Conservation (phyloP, 2,113 vertebrate genomes). For the Talpa occidentalis region DNA sequence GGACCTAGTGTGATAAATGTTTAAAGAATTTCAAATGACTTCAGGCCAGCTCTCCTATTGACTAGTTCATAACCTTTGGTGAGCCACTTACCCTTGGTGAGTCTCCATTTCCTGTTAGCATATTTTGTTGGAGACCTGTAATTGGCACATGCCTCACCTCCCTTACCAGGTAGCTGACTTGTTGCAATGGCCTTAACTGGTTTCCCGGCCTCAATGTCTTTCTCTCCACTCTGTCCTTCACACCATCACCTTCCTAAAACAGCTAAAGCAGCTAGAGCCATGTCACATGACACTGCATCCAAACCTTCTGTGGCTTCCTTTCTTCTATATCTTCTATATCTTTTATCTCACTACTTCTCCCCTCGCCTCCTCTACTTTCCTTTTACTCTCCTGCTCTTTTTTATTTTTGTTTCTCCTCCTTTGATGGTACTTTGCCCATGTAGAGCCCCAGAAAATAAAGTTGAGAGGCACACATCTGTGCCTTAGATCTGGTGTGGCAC, state of each 20-base stretch:
- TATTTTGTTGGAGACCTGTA: not conserved
- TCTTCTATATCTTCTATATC: not conserved
- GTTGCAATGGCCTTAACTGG: no score
- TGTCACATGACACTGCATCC: no score
- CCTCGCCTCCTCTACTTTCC: no score
- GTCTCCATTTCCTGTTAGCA: not conserved
- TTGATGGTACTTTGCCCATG: no score
- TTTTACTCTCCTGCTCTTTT: not conserved
- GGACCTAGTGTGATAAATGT: not conserved
- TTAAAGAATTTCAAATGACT: not conserved
- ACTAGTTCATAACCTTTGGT: not conserved
- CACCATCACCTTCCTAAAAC: not conserved
- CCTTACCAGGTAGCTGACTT: not conserved
- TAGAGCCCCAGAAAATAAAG: not conserved
- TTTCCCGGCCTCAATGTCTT: not conserved
- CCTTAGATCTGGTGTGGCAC: not conserved
- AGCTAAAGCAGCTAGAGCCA: not conserved
- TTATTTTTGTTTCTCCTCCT: not conserved
- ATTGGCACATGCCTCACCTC: not conserved
- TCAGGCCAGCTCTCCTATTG: not conserved
- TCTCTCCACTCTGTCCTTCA: accelerated
- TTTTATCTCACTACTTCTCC: not conserved
- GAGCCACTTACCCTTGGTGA: not conserved
- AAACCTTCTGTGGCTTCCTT: not conserved
- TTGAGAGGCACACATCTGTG: not conserved